Evolutionary conservation across 2,113 vertebrate species (phyloP).

Genomic region (Oreochromis niloticus): DNA sequence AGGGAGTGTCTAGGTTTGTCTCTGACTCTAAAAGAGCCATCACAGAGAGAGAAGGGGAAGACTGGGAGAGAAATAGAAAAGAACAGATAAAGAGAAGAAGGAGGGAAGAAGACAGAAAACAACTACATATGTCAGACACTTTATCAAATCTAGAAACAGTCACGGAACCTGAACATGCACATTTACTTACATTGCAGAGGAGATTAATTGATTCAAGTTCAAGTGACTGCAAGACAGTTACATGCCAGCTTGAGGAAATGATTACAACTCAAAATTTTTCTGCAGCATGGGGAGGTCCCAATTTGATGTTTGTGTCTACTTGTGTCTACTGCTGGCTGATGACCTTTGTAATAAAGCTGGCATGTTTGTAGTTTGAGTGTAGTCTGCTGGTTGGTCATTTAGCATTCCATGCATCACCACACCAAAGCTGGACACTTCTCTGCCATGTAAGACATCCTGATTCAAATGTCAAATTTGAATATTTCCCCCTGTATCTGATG

Average conservation of each 20-base stretch:
- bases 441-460: slow-evolving; percentile 39
- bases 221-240: not conserved
- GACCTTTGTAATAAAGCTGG: not conserved
- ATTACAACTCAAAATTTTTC: not conserved
- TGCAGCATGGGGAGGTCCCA: not conserved
- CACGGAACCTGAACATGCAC: not conserved
- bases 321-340: not conserved
- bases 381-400: not conserved
- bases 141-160: not conserved
- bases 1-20: not conserved
- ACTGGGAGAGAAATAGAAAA: not conserved
- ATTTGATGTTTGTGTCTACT: not conserved
- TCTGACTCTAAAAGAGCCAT: not conserved
- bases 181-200: not conserved
- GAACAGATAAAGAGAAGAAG: not conserved
- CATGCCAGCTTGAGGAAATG: not conserved
- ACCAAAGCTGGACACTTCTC: not conserved
- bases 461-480: slow-evolving; percentile 65
- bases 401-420: slow-evolving; percentile 3
- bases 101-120: not conserved
- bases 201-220: not conserved
- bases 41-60: not conserved
- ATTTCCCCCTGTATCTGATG: slow-evolving; percentile 44
- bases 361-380: not conserved
- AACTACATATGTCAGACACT: not conserved